Conservation (phyloP, 2,113 vertebrate species). For the Ceratotherium simum region DNA sequence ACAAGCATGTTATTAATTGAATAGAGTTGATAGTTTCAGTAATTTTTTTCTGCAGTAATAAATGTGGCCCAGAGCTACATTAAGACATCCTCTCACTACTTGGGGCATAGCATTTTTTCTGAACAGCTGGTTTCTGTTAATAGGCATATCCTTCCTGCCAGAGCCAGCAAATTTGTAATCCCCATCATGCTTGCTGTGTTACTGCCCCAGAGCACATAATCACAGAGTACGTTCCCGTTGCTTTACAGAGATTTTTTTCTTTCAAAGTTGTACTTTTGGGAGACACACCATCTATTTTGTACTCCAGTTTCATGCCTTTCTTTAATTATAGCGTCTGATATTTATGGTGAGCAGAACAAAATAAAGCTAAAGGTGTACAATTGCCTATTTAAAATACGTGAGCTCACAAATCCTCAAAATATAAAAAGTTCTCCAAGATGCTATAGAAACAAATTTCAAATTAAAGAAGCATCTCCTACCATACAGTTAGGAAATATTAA, state of each 20-base stretch:
- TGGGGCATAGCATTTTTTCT: conserved; percentile 70
- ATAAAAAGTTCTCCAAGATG: conserved; percentile 13
- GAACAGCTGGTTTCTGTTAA: conserved; percentile 81
- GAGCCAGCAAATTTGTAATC: conserved; percentile 79
- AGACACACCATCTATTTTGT: conserved; percentile 54
- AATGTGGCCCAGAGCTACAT: conserved; percentile 79
- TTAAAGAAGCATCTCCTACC: neutral
- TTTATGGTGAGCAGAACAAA: conserved; percentile 8
- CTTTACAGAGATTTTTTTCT: conserved; percentile 59
- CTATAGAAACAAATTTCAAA: conserved; percentile 41
- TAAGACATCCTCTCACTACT: conserved; percentile 79
- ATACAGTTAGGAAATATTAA: conserved; percentile 2
- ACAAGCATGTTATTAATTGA: conserved; percentile 70
- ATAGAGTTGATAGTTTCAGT: conserved; percentile 50
- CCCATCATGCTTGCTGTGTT: conserved; percentile 37
- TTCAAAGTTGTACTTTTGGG: conserved; percentile 68
- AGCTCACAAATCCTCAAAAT: conserved; percentile 59
- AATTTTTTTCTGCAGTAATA: conserved; percentile 66
- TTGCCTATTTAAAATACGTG: conserved; percentile 63
- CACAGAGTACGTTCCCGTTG: conserved; percentile 1
- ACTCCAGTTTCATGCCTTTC: conserved; percentile 35
- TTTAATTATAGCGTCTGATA: conserved; percentile 65
- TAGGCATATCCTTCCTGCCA: conserved; percentile 64
- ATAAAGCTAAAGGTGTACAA: conserved; percentile 34
- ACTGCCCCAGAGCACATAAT: conserved; percentile 71